Evolutionary conservation across 2,113 vertebrate species (phyloP).

Genomic region (Zosterops japonicus): DNA sequence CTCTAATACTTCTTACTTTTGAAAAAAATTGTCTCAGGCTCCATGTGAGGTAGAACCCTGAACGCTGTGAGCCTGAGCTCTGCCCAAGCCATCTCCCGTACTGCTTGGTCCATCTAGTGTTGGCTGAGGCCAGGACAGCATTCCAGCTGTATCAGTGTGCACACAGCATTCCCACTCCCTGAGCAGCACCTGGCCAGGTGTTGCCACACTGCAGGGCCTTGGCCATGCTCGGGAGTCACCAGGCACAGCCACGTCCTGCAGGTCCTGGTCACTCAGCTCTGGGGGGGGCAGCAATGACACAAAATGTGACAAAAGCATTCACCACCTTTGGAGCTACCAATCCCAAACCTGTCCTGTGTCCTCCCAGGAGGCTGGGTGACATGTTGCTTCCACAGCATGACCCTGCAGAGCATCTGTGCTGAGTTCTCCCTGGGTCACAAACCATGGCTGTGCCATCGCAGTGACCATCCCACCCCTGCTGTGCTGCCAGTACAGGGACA

Average conservation of each 20-base stretch:
- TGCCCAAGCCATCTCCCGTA: fast-evolving
- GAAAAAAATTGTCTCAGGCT: too few relatives aligned
- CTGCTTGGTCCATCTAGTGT: neutral
- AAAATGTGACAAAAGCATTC: neutral
- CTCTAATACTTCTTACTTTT: neutral
- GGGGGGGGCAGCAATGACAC: neutral
- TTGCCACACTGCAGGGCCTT: neutral
- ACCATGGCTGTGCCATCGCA: fast-evolving
- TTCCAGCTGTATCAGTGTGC: neutral
- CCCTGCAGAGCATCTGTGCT: neutral
- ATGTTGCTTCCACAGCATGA: fast-evolving
- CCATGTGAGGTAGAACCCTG: neutral
- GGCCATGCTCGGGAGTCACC: neutral
- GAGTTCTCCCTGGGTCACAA: neutral
- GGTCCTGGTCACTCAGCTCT: neutral
- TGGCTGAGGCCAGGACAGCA: neutral
- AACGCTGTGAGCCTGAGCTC: neutral
- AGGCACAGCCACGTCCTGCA: fast-evolving
- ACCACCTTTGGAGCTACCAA: fast-evolving
- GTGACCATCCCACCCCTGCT: neutral
- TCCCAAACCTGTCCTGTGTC: neutral
- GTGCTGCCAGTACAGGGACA: fast-evolving
- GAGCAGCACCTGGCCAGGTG: neutral
- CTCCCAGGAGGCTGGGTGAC: neutral
- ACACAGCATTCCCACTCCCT: neutral